Base-by-base conservation (phyloP, 2,888 invertebrate genomes). In the Drosophila diplacantha region DNA sequence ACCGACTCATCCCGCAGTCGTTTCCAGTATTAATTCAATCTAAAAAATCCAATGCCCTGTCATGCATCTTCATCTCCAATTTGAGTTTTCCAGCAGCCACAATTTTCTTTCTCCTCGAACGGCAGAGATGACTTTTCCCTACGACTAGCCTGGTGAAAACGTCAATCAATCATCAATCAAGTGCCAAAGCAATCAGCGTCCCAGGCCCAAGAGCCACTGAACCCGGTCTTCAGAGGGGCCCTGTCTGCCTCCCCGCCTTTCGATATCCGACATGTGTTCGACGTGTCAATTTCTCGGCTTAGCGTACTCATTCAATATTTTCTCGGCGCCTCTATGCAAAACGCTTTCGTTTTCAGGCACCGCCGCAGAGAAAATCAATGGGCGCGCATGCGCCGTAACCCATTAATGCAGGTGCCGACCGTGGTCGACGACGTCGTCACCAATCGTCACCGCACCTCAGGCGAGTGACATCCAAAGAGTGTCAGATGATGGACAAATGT, bases 161-260 rank as follows among this genome's bases (percentile, higher is more conserved):
- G 71, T 74, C 80, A 81, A 81, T 78, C 82, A 81, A 71, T 81
- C 76, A 81, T 71, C 76, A 75, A 79, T 79, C 77, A 71, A 76
- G 53, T 65, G 61, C 46, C 65, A 52, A 54, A 41, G 69, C 52
- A 62, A 63, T 51, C 60, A 69, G 53, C 65, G 52, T 56, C 53
- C 55, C 56, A 54, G 16, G 20, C 37, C 58, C 43, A 43, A 64
- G 47, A 60, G 70, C 63, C 79, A 58, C 41, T 75, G 76, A 75
- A 69, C 74, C 69, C 58, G 2, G n/a, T 37, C 38, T 38, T 47
- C 52, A 20, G 52, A 72, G 74, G 74, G 80, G 82, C 65, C 59
- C 43, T 44, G 53, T 54, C 63, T 44, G 38, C 51, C 50, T 43
- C 69, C 57, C 37, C 34, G 20, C 26, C 35, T 37, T 16, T 41